phyloP scores from a whole-genome alignment of 2,113 vertebrate genomes.

The Anguilla japonica region DNA sequence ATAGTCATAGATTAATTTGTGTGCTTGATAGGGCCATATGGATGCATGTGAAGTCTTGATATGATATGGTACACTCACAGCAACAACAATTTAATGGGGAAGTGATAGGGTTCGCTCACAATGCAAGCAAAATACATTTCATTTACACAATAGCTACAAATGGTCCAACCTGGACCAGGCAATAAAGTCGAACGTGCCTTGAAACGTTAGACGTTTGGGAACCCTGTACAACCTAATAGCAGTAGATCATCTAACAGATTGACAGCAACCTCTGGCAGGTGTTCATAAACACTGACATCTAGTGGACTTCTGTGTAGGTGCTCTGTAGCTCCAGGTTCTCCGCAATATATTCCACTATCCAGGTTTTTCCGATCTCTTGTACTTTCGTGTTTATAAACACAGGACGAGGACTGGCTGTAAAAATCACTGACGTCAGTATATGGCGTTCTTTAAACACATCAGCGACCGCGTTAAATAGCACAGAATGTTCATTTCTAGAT shows the following conservation, averaged over 20 bases:
- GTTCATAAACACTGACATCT: neutral
- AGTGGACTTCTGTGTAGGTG: neutral
- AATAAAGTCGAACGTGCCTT: too few species aligned
- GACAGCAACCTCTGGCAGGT: neutral
- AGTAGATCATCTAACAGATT: too few species aligned
- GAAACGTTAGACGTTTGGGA: too few species aligned
- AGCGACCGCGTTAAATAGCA: neutral
- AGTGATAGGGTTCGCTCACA: neutral
- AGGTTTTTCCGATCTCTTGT: conserved; percentile 66
- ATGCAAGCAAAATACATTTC: neutral
- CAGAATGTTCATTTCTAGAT: neutral
- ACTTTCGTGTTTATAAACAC: conserved; percentile 81
- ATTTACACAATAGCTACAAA: neutral
- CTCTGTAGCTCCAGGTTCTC: too few species aligned
- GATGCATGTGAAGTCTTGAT: too few species aligned
- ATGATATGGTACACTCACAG: too few species aligned
- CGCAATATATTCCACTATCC: conserved; percentile 53
- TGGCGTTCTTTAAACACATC: neutral
- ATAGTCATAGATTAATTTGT: too few species aligned
- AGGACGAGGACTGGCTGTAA: conserved; percentile 41
- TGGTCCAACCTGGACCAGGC: too few species aligned
- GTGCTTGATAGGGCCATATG: too few species aligned
- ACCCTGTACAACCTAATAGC: too few species aligned
- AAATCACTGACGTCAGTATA: conserved; percentile 8
- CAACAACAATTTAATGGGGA: neutral